phyloP scores from a whole-genome alignment of 2,888 invertebrate species.

The Lasioglossum oenotherae region DNA sequence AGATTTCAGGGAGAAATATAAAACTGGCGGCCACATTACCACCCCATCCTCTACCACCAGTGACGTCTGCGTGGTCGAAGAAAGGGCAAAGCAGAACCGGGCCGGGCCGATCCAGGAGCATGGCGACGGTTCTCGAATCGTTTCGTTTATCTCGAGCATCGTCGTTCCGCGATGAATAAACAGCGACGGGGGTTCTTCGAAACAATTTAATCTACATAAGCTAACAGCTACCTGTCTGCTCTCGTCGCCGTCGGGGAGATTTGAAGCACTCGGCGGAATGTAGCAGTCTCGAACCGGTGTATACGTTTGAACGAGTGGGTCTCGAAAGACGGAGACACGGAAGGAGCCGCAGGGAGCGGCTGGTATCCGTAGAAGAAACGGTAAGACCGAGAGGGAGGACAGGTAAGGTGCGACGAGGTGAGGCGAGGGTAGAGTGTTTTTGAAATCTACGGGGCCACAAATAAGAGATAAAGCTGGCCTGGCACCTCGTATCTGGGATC shows the following conservation, averaged over 20 bases:
- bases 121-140: slow-evolving; percentile 57
- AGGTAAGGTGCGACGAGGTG: not conserved
- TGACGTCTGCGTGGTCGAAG: not conserved
- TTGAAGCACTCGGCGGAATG: slow-evolving; percentile 54
- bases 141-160: slow-evolving; percentile 70
- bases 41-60: not conserved
- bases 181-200: slow-evolving; percentile 72
- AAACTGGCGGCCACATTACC: not conserved
- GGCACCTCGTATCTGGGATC: slow-evolving; percentile 75
- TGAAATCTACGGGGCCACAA: slow-evolving; percentile 76
- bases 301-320: slow-evolving; percentile 9
- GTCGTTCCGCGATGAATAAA: slow-evolving; percentile 75
- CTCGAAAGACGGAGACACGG: slow-evolving; percentile 9
- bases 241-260: slow-evolving; percentile 61
- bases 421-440: slow-evolving; percentile 48
- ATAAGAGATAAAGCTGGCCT: slow-evolving; percentile 77
- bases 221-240: slow-evolving; percentile 71
- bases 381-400: not conserved
- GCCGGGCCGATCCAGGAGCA: slow-evolving; percentile 19
- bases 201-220: slow-evolving; percentile 79
- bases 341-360: not conserved
- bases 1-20: not conserved
- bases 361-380: not conserved
- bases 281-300: slow-evolving; percentile 16
- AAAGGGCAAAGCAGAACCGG: not conserved